Percentiles rank a stretch among this genome's conserved stretches.
These are phyloP conservation scores for Holothuria glaberrima DNA, from an alignment of 35 echinoderm and acorn worm genomes.

Conservation along the genomic window DNA sequence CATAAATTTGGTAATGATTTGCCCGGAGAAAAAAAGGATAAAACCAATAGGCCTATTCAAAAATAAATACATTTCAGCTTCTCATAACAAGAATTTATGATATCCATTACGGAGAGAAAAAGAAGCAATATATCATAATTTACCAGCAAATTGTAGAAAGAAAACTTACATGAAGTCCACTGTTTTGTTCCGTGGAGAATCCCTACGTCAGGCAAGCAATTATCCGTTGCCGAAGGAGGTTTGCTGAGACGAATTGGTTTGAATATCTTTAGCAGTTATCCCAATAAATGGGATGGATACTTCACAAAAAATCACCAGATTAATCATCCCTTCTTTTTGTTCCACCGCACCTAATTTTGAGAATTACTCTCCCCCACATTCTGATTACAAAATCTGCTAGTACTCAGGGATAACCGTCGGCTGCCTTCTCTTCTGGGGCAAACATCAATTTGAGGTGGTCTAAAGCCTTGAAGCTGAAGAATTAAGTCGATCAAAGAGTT, in stretches of 20 bases:
- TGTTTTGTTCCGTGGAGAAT: too few relatives aligned
- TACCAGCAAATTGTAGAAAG: too few relatives aligned
- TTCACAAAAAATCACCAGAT: background rate
- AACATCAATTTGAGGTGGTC: constrained; percentile 35
- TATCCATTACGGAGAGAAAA: too few relatives aligned
- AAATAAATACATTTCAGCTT: too few relatives aligned
- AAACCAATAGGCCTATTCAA: too few relatives aligned
- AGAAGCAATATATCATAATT: too few relatives aligned
- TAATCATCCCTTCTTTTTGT: constrained; percentile 33
- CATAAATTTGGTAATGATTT: too few relatives aligned
- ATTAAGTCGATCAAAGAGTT: constrained; percentile 22
- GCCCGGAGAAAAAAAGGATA: too few relatives aligned
- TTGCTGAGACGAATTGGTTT: background rate
- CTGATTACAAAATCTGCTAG: background rate
- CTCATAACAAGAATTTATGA: too few relatives aligned
- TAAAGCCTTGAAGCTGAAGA: constrained; percentile 33
- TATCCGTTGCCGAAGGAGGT: background rate
- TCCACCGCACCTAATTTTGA: constrained; percentile 25
- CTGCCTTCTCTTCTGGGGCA: constrained; percentile 32
- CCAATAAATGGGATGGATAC: background rate
- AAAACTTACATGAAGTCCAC: too few relatives aligned
- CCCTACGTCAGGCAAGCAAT: too few relatives aligned
- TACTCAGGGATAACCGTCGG: constrained; percentile 1
- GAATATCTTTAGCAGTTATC: constrained; percentile 28
- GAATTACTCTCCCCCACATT: constrained; percentile 1